phyloP scores from a whole-genome alignment of 2,113 vertebrate species.

The Halichoeres trimaculatus region DNA sequence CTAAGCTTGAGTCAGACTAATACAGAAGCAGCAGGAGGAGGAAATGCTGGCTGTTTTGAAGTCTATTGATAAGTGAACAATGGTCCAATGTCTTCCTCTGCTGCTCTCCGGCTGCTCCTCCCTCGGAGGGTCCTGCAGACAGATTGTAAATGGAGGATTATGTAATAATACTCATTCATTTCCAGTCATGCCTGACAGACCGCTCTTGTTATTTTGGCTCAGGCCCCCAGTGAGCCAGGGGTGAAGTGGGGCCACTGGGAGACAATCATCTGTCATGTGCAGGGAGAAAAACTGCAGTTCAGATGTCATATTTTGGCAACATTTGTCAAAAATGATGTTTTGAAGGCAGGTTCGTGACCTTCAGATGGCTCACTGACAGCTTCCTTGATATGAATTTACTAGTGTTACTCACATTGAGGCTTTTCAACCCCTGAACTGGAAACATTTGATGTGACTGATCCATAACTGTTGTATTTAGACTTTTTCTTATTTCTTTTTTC shows the following conservation, averaged over 20 bases:
- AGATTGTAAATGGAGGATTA: slow-evolving; percentile 72
- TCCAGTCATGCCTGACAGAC: slow-evolving; percentile 59
- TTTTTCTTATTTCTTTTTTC: too few species aligned
- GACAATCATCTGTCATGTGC: slow-evolving; percentile 7
- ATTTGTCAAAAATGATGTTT: slow-evolving; percentile 32
- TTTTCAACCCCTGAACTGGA: too few species aligned
- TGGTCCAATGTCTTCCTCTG: slow-evolving; percentile 31
- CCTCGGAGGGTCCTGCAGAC: slow-evolving; percentile 49
- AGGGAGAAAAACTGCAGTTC: not conserved
- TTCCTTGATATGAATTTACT: not conserved
- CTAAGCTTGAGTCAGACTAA: slow-evolving; percentile 12
- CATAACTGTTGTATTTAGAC: too few species aligned
- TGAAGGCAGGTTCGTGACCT: not conserved
- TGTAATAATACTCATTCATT: slow-evolving; percentile 71
- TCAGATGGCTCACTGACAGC: not conserved
- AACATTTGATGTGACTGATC: too few species aligned
- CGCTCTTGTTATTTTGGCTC: slow-evolving; percentile 36
- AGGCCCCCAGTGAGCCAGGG: slow-evolving; percentile 17
- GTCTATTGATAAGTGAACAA: slow-evolving; percentile 43
- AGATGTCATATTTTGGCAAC: not conserved
- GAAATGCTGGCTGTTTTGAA: slow-evolving; percentile 30
- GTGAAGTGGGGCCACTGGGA: slow-evolving; percentile 9
- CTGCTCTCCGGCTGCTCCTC: slow-evolving; percentile 17
- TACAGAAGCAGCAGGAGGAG: slow-evolving; percentile 3
- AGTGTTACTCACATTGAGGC: not conserved